A percentile compares a stretch with the other conserved stretches of the same genome.
phyloP scores from a whole-genome alignment of 1,140 invertebrate species.

The Liolophura sinensis region DNA sequence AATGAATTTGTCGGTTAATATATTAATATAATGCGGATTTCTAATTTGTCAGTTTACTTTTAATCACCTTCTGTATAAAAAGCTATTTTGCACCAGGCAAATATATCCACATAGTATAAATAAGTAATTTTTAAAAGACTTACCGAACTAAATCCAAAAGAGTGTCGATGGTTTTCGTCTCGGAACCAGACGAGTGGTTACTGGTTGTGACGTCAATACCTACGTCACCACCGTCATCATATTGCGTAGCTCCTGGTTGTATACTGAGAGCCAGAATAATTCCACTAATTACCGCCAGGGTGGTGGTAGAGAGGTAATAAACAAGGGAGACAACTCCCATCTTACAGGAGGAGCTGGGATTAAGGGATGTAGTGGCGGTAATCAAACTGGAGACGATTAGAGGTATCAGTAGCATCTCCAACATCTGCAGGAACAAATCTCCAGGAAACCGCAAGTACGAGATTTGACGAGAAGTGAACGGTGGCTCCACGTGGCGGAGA shows the following conservation, averaged over 20 bases:
- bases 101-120: background rate
- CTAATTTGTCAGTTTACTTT: no score
- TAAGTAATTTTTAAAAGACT: background rate
- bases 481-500: conserved; percentile 24
- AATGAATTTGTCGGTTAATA: background rate
- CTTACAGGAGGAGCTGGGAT: conserved; percentile 43
- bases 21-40: no score
- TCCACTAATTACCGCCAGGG: conserved; percentile 58
- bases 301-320: conserved; percentile 90
- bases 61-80: conserved; percentile 8
- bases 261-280: conserved; percentile 47
- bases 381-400: conserved; percentile 60
- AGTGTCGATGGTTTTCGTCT: conserved; percentile 67
- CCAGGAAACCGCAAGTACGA: conserved; percentile 58
- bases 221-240: conserved; percentile 13
- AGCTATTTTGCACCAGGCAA: background rate
- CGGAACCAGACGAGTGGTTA: conserved; percentile 7
- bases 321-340: conserved; percentile 70
- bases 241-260: conserved; percentile 26
- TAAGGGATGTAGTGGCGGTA: conserved; percentile 45
- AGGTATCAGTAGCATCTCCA: conserved; percentile 62
- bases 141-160: conserved; percentile 89
- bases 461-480: conserved; percentile 34
- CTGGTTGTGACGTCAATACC: conserved; percentile 11
- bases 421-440: conserved; percentile 61